A percentile compares a stretch with the other conserved stretches of the same genome.
Evolutionary conservation across 2,888 invertebrate species (phyloP).

Genomic region (Phaonia tiefii): DNA sequence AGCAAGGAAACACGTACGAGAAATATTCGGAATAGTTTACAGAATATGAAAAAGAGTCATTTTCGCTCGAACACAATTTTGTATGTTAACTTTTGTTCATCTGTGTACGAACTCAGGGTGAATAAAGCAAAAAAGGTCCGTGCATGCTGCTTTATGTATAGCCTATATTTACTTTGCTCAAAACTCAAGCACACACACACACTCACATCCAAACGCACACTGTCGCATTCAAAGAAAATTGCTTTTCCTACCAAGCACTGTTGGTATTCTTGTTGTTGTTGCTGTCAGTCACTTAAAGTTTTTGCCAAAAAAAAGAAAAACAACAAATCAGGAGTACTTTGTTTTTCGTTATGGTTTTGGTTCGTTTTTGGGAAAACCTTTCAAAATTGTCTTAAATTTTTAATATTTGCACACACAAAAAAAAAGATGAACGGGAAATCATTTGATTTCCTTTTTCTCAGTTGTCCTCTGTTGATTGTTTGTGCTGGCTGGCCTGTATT

Average conservation of each 20-base stretch:
- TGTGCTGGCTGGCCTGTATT: not conserved
- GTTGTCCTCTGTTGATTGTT: constrained; percentile 6
- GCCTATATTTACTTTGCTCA: constrained; percentile 32
- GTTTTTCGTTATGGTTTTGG: constrained; percentile 26
- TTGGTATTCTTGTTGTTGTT: not conserved
- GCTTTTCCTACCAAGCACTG: constrained; percentile 21
- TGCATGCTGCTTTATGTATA: constrained; percentile 25
- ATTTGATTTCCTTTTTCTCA: constrained; percentile 7
- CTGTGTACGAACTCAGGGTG: too few species aligned
- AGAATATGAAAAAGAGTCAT: too few species aligned
- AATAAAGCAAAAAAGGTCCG: constrained; percentile 9
- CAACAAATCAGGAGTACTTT: constrained; percentile 49
- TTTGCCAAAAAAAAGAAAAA: constrained; percentile 2
- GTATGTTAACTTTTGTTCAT: too few species aligned
- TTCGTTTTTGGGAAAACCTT: constrained; percentile 12
- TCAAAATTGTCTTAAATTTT: constrained; percentile 22
- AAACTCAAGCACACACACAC: constrained; percentile 64
- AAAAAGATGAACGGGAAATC: not conserved
- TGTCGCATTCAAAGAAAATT: not conserved
- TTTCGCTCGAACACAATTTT: too few species aligned
- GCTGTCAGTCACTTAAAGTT: constrained; percentile 28
- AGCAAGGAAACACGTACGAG: too few species aligned
- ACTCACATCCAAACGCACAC: not conserved
- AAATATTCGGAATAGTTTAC: too few species aligned
- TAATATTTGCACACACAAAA: constrained; percentile 17